Evolutionary conservation across 2,888 invertebrate species (phyloP), one percentile per base, ranked within the genome.

Genomic region (Scaptomyza tumidula): DNA sequence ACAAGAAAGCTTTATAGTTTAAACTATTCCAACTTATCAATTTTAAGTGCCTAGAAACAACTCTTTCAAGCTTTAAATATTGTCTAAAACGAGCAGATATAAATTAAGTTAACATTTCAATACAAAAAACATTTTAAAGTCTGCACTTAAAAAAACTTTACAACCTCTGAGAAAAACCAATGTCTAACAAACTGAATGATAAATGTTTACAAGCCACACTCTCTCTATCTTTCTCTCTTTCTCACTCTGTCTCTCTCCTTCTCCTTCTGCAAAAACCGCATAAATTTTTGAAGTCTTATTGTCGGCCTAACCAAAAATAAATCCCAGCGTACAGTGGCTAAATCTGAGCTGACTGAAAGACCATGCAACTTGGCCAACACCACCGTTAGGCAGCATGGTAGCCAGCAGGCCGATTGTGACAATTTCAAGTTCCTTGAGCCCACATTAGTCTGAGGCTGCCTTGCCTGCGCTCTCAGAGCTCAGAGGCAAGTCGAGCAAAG

Each of bases 361-460:
- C 14, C 6, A 35, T 16, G 10, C 59, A 24, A 58, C 53, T 55
- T 53, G 73, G 75, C 16, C 16, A 41, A 39, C 14, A 39, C 39
- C 78, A 66, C 87, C 83, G 83, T 83, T 88, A 86, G 89, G 44
- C 79, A 39, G 54, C 16, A 24, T 37, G 24, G 14, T 33, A 50
- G 41, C 37, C n/a, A 45, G 39, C n/a, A 45, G 39, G 35, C 56
- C 75, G 71, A 46, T 74, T 85, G 85, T 69, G 87, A 84, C 83
- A 81, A 87, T 82, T 85, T 85, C 84, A 71, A 89, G 80, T 86
- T 85, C 85, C 87, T 85, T 84, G 78, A 85, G 78, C 89, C 85
- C 89, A 85, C 85, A 82, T 88, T 60, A 56, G 68, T 68, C 71
- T 44, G 57, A 65, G 52, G 39, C 31, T 44, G 57, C 41, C 33